Percentiles rank a stretch among this genome's conserved stretches.
Conservation (phyloP, 2,888 invertebrate genomes). For the Cataglyphis albicans region DNA sequence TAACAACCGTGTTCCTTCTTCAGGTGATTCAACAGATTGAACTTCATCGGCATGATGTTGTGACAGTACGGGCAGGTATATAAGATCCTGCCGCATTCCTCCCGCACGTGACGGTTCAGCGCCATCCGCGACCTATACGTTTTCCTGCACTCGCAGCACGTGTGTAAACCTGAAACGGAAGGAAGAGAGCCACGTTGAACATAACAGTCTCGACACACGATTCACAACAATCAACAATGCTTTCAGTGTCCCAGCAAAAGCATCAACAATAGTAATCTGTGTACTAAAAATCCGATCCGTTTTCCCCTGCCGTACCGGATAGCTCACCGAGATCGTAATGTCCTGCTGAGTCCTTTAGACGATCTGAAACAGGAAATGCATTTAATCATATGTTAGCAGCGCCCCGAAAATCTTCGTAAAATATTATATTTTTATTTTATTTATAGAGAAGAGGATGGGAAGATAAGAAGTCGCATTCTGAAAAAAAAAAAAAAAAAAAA, state of each 20-base stretch:
- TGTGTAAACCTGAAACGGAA: conserved; percentile 76
- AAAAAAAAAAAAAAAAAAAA: conserved; percentile 9
- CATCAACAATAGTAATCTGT: conserved; percentile 52
- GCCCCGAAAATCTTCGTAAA: neutral
- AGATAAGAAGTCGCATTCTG: neutral
- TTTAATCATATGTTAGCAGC: conserved; percentile 25
- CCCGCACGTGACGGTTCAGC: conserved; percentile 80
- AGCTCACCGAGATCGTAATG: conserved; percentile 9
- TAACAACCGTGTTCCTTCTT: conserved; percentile 75
- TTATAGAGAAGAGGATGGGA: neutral
- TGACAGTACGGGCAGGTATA: conserved; percentile 81
- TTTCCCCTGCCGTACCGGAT: neutral
- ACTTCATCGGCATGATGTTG: conserved; percentile 80
- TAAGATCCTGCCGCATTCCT: conserved; percentile 82
- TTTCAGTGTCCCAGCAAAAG: conserved; percentile 66
- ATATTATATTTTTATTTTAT: neutral
- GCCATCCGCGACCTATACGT: conserved; percentile 88
- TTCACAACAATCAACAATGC: conserved; percentile 60
- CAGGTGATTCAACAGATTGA: conserved; percentile 78
- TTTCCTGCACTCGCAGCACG: conserved; percentile 87
- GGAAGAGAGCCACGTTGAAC: conserved; percentile 62
- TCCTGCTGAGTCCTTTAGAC: neutral
- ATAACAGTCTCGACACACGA: conserved; percentile 3
- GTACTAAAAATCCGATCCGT: conserved; percentile 13
- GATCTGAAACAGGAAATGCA: conserved; percentile 35